Conservation (phyloP, 2,797 vertebrate genomes). For the Tangara arthus region DNA sequence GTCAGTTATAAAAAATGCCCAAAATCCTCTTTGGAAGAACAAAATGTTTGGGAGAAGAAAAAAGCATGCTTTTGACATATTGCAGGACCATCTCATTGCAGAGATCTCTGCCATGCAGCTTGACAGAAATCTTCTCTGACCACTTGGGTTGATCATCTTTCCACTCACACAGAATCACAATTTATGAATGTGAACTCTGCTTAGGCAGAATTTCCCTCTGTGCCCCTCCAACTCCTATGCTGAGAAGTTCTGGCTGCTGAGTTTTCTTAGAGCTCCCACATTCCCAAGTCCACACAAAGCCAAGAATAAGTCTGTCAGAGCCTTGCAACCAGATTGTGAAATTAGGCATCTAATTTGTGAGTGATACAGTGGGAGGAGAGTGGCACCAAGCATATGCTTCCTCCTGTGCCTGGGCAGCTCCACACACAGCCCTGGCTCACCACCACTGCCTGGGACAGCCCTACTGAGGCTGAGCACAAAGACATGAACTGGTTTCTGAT, state of each 20-base stretch:
- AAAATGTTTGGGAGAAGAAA: neutral
- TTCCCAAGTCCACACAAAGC: neutral
- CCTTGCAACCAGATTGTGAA: neutral
- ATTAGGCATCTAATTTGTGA: neutral
- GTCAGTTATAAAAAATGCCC: neutral
- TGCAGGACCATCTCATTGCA: neutral
- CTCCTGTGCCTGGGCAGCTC: neutral
- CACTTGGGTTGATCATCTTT: neutral
- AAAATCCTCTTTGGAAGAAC: neutral
- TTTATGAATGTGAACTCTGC: neutral
- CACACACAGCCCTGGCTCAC: neutral
- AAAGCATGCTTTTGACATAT: neutral
- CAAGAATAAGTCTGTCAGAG: neutral
- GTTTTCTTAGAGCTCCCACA: neutral
- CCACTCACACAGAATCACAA: accelerated
- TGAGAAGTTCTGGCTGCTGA: neutral
- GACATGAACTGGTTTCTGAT: neutral
- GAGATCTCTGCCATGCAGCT: neutral
- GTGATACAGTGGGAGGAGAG: neutral
- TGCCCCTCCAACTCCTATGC: neutral
- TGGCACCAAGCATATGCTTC: neutral
- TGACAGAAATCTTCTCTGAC: neutral
- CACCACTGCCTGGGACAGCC: neutral
- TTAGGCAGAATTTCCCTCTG: neutral
- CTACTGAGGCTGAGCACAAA: neutral